A percentile compares a stretch with the other conserved stretches of the same genome.
phyloP scores from a whole-genome alignment of 2,113 vertebrate genomes.

The crab-eating macaque (Macaca fascicularis) region DNA sequence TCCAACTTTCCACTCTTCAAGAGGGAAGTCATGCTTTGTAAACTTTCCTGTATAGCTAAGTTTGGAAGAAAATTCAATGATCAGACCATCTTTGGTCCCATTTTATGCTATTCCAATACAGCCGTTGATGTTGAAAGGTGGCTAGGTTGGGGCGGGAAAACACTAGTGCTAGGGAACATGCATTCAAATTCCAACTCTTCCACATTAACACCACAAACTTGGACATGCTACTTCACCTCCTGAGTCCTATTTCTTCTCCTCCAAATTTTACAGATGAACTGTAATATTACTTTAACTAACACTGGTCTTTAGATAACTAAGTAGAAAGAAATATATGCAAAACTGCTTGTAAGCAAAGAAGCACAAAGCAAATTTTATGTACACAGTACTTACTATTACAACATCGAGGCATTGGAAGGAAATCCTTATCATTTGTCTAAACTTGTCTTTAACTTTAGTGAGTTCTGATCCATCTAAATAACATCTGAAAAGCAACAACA shows the following conservation, averaged over 20 bases:
- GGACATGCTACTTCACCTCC: neutral
- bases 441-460: neutral
- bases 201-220: neutral
- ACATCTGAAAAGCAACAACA: neutral
- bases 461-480: neutral
- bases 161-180: neutral
- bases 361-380: neutral
- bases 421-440: neutral
- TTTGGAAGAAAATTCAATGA: neutral
- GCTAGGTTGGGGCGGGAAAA: neutral
- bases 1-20: slow-evolving; percentile 27
- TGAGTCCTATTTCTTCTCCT: neutral
- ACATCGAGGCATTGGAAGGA: neutral
- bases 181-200: neutral
- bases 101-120: neutral
- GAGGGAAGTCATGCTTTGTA: slow-evolving; percentile 24
- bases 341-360: neutral
- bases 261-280: neutral
- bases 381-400: neutral
- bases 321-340: neutral
- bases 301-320: neutral
- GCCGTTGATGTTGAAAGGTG: neutral
- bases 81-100: neutral
- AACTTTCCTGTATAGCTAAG: neutral
- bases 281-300: neutral